These are phyloP conservation scores for Conus ventricosus DNA, from an alignment of 1,140 invertebrate species.

Conservation along the genomic window DNA sequence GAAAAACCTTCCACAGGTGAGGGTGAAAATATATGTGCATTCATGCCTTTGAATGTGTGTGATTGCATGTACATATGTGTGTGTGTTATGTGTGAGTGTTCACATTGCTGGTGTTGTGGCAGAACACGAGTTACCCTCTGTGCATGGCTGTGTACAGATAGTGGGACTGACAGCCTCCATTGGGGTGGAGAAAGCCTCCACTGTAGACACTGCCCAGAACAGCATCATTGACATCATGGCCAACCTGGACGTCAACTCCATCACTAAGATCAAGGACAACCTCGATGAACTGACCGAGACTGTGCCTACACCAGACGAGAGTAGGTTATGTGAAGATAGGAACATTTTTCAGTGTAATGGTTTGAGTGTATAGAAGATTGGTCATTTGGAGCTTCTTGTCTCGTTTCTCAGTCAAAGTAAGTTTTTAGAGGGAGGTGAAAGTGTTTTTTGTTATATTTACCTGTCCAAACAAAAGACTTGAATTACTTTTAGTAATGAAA, in stretches of 20 bases:
- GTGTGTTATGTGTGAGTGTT: background rate
- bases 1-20: conserved; percentile 22
- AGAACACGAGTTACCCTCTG: too few relatives aligned
- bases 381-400: too few relatives aligned
- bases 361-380: too few relatives aligned
- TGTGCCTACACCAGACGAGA: background rate
- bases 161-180: conserved; percentile 61
- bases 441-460: too few relatives aligned
- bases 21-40: background rate
- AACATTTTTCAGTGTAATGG: too few relatives aligned
- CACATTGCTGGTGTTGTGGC: too few relatives aligned
- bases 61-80: background rate
- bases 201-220: background rate
- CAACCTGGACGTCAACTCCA: background rate
- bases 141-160: too few relatives aligned
- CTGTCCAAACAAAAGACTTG: too few relatives aligned
- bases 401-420: too few relatives aligned
- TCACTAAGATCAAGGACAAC: background rate
- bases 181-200: background rate
- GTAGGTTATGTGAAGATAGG: conserved; percentile 56
- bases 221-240: conserved; percentile 5
- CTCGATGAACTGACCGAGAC: background rate
- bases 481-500: too few relatives aligned
- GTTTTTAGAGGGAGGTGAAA: too few relatives aligned
- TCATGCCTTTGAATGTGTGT: background rate